Base-by-base conservation (phyloP, 2,888 invertebrate species). In the Perdita meconis region DNA sequence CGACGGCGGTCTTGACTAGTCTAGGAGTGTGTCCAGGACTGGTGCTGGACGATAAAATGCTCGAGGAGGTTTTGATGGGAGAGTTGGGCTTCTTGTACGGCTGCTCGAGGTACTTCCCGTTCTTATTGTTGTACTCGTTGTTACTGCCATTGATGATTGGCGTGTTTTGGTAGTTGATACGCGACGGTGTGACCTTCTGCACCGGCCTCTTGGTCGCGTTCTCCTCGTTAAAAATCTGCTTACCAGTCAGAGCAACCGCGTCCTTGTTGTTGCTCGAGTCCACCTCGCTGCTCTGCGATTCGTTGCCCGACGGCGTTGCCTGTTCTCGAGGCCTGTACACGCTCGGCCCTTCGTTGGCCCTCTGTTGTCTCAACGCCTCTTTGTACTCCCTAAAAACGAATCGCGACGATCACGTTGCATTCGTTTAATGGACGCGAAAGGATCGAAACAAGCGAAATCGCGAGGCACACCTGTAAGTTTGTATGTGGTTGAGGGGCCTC, bases 311-410 rank as follows among this genome's bases (percentile, higher is more conserved):
- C 24, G 94, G 94, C 53, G 93, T 93, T 59, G 93, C 93, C 83
- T 94, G 94, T 84, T 95, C 94, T 75, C 95, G 94, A 86, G 95
- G 95, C 83, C 95, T 94, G 92, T 97, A 97, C 74, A 97, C 95
- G 79, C 94, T 93, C 60, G 93, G 93, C 56, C 94, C 94, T 91
- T 97, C 97, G 93, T 96, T 96, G 80, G 95, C 96, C 86, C 97
- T 94, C 92, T 97, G 97, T 88, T 96, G 96, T 92, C 96, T 96
- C 90, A 97, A 93, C 72, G 97, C 97, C 94, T 97, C 97, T 94
- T 97, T 97, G 93, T 97, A 97, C 94, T 97, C 97, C 93, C 97
- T 95, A 93, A 56, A 82, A 81, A 53, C 64, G 1, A 3, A 13
- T n/a, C n/a, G 3, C 40, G 16, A 44, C 16, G 0, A 19, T 26